Percentiles rank a stretch among this genome's conserved stretches.
phyloP scores from a whole-genome alignment of 2,888 invertebrate species.

The Lymantria monacha region DNA sequence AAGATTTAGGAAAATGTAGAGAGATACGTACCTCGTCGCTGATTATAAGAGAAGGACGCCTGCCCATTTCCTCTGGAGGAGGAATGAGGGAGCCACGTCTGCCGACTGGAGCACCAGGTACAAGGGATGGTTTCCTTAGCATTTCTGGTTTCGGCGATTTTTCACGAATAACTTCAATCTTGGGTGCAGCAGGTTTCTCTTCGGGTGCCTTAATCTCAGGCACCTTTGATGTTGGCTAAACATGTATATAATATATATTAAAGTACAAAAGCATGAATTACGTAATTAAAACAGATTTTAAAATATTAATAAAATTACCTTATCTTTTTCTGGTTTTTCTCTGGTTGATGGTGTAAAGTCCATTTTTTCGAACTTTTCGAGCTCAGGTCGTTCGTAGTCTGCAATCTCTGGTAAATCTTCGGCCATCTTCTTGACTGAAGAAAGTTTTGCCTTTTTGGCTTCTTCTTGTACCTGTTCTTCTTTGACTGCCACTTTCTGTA shows the following conservation, averaged over 20 bases:
- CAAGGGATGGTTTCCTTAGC: conserved; percentile 88
- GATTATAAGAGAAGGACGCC: conserved; percentile 94
- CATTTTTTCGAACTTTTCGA: conserved; percentile 86
- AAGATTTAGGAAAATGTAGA: conserved; percentile 10
- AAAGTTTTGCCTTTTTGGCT: conserved; percentile 73
- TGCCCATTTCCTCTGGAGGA: conserved; percentile 92
- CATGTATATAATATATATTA: conserved; percentile 5
- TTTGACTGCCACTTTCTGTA: conserved; percentile 74
- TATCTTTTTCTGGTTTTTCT: conserved; percentile 71
- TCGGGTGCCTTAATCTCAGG: conserved; percentile 88
- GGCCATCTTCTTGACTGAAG: conserved; percentile 77
- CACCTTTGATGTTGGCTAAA: conserved; percentile 67
- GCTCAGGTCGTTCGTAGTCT: conserved; percentile 89
- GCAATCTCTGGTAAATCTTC: conserved; percentile 84
- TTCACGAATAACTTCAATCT: conserved; percentile 93
- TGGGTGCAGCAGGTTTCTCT: conserved; percentile 84
- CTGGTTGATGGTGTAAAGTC: conserved; percentile 76
- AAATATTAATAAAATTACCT: conserved; percentile 11
- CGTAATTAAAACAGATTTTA: not conserved
- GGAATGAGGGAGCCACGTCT: conserved; percentile 93
- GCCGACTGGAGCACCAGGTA: conserved; percentile 77
- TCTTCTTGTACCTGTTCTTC: conserved; percentile 73
- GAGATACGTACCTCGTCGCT: conserved; percentile 93
- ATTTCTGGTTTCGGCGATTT: conserved; percentile 86
- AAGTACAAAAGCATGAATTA: not conserved